Percentiles rank a stretch among this genome's conserved stretches.
phyloP scores from a whole-genome alignment of 2,113 vertebrate genomes.

The Macquaria ambigua region DNA sequence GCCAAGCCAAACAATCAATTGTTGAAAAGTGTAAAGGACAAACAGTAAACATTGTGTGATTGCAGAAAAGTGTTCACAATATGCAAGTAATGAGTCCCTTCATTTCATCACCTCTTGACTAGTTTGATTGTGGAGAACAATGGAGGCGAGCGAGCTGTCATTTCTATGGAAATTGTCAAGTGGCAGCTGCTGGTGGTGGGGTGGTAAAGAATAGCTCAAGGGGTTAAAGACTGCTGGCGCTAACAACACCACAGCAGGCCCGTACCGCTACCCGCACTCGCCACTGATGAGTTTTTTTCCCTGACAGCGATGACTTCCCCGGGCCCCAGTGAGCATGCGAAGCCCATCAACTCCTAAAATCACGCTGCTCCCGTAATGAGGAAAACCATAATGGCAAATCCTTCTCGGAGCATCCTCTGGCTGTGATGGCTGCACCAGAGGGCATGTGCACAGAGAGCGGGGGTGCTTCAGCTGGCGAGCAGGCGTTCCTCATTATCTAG shows the following conservation, averaged over 20 bases:
- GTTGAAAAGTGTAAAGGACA: neutral
- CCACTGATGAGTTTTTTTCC: conserved; percentile 48
- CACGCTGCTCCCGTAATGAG: conserved; percentile 78
- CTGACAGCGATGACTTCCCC: conserved; percentile 42
- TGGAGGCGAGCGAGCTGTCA: conserved; percentile 12
- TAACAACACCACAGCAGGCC: conserved; percentile 54
- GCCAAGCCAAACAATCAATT: neutral
- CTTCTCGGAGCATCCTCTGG: conserved; percentile 52
- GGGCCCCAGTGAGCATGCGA: conserved; percentile 19
- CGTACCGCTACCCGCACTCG: neutral
- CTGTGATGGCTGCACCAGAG: conserved; percentile 54
- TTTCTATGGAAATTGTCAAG: conserved; percentile 38
- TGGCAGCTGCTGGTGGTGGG: conserved; percentile 42
- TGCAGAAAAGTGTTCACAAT: conserved; percentile 15
- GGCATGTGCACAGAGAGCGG: conserved; percentile 33
- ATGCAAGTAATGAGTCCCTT: conserved; percentile 27
- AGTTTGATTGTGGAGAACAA: conserved; percentile 22
- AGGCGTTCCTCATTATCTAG: conserved; percentile 72
- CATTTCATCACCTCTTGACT: neutral
- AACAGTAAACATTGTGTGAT: conserved; percentile 30
- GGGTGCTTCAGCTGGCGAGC: conserved; percentile 46
- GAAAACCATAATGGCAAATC: conserved; percentile 67
- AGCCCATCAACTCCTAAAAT: conserved; percentile 59
- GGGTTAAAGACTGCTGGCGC: conserved; percentile 56
- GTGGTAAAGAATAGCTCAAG: conserved; percentile 42